These are phyloP conservation scores for Agrochola macilenta DNA, from an alignment of 2,888 invertebrate species.

Conservation along the genomic window DNA sequence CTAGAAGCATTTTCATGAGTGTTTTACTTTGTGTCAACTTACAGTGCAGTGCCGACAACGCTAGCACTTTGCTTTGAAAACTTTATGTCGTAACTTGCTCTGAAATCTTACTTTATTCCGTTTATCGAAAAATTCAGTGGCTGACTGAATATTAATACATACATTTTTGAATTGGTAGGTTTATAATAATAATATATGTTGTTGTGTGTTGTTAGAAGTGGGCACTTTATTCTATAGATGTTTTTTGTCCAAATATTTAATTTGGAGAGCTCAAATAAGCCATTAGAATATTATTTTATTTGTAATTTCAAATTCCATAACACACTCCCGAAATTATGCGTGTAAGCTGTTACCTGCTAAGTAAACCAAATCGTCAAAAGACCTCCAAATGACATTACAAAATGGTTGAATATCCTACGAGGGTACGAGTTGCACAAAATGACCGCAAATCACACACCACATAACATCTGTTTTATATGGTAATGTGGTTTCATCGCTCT, in stretches of 20 bases:
- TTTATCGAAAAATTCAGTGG: background rate
- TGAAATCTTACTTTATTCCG: background rate
- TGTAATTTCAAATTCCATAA: background rate
- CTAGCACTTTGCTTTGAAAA: constrained; percentile 10
- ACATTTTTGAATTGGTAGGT: background rate
- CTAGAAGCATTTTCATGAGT: background rate
- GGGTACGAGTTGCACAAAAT: background rate
- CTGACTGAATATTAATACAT: background rate
- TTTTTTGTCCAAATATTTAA: background rate
- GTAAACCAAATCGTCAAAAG: background rate
- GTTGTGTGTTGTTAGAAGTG: no score
- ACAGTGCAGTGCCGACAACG: background rate
- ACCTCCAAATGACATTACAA: background rate
- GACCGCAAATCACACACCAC: constrained; percentile 56
- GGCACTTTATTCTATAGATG: background rate
- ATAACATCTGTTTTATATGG: constrained; percentile 48
- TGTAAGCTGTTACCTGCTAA: background rate
- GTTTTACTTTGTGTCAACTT: background rate
- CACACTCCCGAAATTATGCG: no score
- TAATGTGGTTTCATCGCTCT: constrained; percentile 45
- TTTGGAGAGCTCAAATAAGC: background rate
- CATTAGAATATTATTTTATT: background rate
- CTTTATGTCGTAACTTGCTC: background rate
- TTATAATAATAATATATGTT: background rate
- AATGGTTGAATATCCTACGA: constrained; percentile 9